Evolutionary conservation across 2,113 vertebrate species (phyloP), one percentile per base, ranked within the genome.

Genomic region (Ginglymostoma cirratum): DNA sequence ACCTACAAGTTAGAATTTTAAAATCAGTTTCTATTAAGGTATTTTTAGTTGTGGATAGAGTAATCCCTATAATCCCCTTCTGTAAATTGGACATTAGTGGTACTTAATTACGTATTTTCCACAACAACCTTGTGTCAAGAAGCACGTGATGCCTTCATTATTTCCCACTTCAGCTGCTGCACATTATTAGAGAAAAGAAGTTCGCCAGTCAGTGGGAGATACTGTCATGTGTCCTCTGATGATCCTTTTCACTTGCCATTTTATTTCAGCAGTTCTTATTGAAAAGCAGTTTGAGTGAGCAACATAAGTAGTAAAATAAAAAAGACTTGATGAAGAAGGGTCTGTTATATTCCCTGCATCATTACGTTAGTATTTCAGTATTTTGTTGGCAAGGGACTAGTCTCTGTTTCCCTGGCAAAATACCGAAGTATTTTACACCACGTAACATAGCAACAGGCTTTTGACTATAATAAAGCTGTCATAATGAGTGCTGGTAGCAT

Each of bases 21-120:
- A 94, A 70, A 94, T 95, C 66, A 48, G 66, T 95, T 95, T 15
- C 45, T 34, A 42, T 94, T 96, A 83, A 78, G 72, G 96, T 97
- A 96, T 97, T 96, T 96, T 96, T 95, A 96, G 96, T 96, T 96
- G 96, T 96, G 96, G 96, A 96, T 92, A 94, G 96, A 85, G 96
- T 96, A 96, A 98, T 97, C 97, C 97, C 96, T 15, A 48, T 97
- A 97, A 97, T 97, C 97, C 96, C 96, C 92, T 61, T 90, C 96
- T 96, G 95, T 96, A 96, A 86, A 96, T 61, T 67, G n/a, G 65
- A 95, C 96, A 96, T 96, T 96, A 96, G 96, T 96, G 96, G 95
- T 89, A 70, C 92, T 96, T 96, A 72, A 87, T 45, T 21, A 94
- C 38, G 95, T n/a, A 96, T 96, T 96, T 95, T 85, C 19, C 69